These are phyloP conservation scores for Drosophila gaucha DNA, from an alignment of 2,888 invertebrate species.

Conservation along the genomic window DNA sequence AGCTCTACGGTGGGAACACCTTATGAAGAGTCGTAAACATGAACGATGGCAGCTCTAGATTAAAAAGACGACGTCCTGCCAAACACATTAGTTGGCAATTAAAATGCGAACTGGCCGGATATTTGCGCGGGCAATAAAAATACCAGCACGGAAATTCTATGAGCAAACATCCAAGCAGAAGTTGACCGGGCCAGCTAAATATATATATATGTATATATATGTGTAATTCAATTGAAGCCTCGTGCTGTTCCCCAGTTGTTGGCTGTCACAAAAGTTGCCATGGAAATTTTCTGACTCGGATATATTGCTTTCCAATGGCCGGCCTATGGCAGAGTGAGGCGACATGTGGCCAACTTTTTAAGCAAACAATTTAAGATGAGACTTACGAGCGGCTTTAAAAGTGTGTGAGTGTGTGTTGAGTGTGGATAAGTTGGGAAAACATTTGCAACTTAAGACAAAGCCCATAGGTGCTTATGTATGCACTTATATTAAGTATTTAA, in stretches of 20 bases:
- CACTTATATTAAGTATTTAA: neutral
- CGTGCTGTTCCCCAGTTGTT: neutral
- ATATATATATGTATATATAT: constrained; percentile 1
- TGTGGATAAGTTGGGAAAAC: neutral
- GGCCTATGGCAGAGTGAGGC: neutral
- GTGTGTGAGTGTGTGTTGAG: neutral
- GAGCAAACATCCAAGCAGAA: constrained; percentile 35
- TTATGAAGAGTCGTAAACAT: constrained; percentile 22
- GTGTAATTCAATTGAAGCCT: constrained; percentile 39
- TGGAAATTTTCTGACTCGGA: constrained; percentile 29
- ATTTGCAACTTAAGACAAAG: neutral
- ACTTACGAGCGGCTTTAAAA: constrained; percentile 1
- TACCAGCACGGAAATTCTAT: constrained; percentile 30
- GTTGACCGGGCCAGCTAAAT: constrained; percentile 15
- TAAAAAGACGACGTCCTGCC: constrained; percentile 15
- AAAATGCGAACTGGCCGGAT: constrained; percentile 33
- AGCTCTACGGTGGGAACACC: constrained; percentile 18
- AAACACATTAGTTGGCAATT: constrained; percentile 47
- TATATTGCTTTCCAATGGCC: constrained; percentile 35
- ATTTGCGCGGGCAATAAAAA: constrained; percentile 35
- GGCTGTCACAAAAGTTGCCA: constrained; percentile 49
- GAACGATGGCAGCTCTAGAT: constrained; percentile 36
- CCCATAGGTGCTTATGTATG: neutral
- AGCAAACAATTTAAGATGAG: constrained; percentile 4
- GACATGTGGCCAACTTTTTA: constrained; percentile 15